Conservation (phyloP, 2,888 invertebrate genomes). For the Leptura quadrifasciata region DNA sequence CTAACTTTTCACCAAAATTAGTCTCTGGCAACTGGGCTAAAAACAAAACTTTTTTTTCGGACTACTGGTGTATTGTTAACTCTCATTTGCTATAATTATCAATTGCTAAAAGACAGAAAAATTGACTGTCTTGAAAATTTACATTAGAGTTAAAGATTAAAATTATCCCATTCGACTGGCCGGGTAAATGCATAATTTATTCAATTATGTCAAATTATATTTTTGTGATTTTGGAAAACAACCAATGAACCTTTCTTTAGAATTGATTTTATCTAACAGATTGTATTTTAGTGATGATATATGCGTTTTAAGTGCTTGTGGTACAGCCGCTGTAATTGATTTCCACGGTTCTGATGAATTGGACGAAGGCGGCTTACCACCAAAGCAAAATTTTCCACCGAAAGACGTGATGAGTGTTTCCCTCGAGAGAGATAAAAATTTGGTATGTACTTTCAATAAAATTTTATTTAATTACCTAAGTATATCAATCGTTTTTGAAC, state of each 20-base stretch:
- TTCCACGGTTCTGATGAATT: constrained; percentile 74
- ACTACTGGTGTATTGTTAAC: too few relatives aligned
- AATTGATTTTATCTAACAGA: constrained; percentile 8
- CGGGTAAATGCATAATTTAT: too few relatives aligned
- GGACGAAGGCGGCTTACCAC: constrained; percentile 61
- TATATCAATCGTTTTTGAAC: not conserved
- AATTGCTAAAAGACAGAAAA: too few relatives aligned
- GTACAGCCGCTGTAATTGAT: constrained; percentile 92
- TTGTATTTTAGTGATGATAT: constrained; percentile 88
- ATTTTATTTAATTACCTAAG: not conserved
- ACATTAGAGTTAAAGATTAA: too few relatives aligned
- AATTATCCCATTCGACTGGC: too few relatives aligned
- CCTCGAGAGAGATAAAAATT: constrained; percentile 72
- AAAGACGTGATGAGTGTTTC: constrained; percentile 75
- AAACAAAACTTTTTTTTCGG: too few relatives aligned
- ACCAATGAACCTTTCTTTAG: constrained; percentile 16
- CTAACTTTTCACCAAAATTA: too few relatives aligned
- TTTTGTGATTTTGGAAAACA: not conserved
- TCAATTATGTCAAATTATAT: not conserved
- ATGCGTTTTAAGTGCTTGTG: constrained; percentile 93
- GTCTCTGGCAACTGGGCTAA: too few relatives aligned
- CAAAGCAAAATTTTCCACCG: constrained; percentile 43
- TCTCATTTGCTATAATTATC: too few relatives aligned
- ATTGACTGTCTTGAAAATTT: too few relatives aligned
- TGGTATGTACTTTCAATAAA: not conserved